Percentiles rank a stretch among this genome's conserved stretches.
These are phyloP conservation scores for Paedocypris sp. DNA, from an alignment of 2,113 vertebrate species.

Conservation along the genomic window DNA sequence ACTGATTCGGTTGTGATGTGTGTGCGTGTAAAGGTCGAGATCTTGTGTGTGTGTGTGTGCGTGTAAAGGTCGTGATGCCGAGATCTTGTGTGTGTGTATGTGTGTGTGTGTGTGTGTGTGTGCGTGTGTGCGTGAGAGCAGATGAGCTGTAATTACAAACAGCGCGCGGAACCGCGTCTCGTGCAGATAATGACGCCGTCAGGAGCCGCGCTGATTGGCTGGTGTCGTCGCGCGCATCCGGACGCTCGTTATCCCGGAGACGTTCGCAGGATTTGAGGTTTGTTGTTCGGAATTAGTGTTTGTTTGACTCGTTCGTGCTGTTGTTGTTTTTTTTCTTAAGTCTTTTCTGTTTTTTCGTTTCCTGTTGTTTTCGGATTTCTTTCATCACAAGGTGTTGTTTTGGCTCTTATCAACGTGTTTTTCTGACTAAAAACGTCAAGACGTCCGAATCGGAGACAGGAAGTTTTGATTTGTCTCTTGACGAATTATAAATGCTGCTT, in stretches of 20 bases:
- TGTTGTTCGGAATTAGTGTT: constrained; percentile 45
- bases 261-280: constrained; percentile 14
- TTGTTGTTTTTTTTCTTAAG: constrained; percentile 33
- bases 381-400: constrained; percentile 46
- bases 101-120: constrained; percentile 2
- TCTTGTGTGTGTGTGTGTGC: background rate
- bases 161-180: constrained; percentile 2
- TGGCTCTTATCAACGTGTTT: constrained; percentile 60
- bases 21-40: too few relatives aligned
- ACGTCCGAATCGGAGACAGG: constrained; percentile 45
- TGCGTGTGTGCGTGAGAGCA: constrained; percentile 40
- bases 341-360: constrained; percentile 54
- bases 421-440: constrained; percentile 24
- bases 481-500: background rate
- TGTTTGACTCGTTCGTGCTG: constrained; percentile 40
- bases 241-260: too few relatives aligned
- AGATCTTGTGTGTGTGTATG: constrained; percentile 29
- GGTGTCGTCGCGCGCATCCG: too few relatives aligned
- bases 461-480: constrained; percentile 41
- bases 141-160: constrained; percentile 31
- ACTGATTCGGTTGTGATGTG: background rate
- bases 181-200: constrained; percentile 40
- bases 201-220: constrained; percentile 48
- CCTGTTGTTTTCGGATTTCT: constrained; percentile 40
- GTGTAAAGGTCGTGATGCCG: constrained; percentile 10